Percentiles rank a stretch among this genome's conserved stretches.
Evolutionary conservation across 2,113 vertebrate genomes (phyloP).

Genomic region (Xerus inauris): DNA sequence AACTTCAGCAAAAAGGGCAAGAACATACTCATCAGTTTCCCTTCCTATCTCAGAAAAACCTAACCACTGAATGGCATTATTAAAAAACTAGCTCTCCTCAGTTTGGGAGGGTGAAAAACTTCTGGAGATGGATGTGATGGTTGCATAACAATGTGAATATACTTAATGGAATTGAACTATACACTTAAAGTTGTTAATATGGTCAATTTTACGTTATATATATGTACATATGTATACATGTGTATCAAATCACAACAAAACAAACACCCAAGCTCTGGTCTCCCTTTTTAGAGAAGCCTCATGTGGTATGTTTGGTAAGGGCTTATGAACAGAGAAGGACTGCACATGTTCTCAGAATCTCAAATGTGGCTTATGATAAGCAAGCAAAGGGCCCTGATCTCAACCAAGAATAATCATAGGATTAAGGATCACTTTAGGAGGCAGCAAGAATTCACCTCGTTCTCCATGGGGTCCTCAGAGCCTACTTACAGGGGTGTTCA

Average conservation of each 20-base stretch:
- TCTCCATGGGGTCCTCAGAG: not conserved
- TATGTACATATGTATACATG: too few species aligned
- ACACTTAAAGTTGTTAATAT: not conserved
- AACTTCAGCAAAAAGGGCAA: not conserved
- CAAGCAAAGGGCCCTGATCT: not conserved
- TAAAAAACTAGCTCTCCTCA: not conserved
- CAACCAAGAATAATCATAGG: not conserved
- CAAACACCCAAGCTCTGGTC: not conserved
- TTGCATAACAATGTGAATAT: not conserved
- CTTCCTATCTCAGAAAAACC: not conserved
- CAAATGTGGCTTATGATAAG: not conserved
- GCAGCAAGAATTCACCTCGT: not conserved
- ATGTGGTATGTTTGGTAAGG: fast-evolving
- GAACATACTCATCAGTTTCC: not conserved
- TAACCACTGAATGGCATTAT: not conserved
- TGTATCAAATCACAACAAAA: not conserved
- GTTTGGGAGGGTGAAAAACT: not conserved
- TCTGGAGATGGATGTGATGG: not conserved
- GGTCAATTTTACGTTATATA: not conserved
- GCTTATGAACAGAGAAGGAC: not conserved
- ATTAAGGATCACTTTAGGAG: not conserved
- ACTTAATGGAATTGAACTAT: too few species aligned
- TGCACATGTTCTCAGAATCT: not conserved
- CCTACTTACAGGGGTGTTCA: not conserved
- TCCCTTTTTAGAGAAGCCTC: not conserved